Conservation (phyloP, 2,888 invertebrate species). For the Eudasyphora cyanicolor region DNA sequence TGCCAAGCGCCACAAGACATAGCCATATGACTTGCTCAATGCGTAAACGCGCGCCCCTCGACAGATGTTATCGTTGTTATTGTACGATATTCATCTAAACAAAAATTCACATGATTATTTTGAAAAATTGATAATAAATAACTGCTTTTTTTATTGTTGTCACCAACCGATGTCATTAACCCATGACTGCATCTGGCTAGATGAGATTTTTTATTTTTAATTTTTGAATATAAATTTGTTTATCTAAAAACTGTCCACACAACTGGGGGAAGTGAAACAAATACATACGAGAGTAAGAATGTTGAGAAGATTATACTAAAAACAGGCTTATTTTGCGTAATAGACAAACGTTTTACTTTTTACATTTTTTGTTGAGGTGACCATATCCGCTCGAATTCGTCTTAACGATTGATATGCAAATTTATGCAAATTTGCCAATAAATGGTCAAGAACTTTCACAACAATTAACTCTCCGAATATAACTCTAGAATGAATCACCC, state of each 20-base stretch:
- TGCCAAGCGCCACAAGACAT: neutral
- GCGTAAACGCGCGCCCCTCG: too few relatives aligned
- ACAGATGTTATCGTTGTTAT: too few relatives aligned
- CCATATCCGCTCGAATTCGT: neutral
- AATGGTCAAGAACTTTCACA: too few relatives aligned
- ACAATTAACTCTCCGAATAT: too few relatives aligned
- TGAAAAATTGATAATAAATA: neutral
- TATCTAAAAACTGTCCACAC: neutral
- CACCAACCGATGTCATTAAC: constrained; percentile 10
- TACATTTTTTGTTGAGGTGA: neutral
- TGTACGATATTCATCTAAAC: neutral
- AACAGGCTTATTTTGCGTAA: constrained; percentile 27
- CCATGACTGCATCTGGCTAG: neutral
- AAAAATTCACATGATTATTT: neutral
- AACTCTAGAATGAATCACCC: too few relatives aligned
- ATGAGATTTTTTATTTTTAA: neutral
- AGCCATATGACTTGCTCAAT: neutral
- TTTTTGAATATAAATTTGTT: neutral
- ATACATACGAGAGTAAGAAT: neutral
- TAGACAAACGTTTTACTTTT: neutral
- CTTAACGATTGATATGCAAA: too few relatives aligned
- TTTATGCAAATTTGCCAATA: too few relatives aligned
- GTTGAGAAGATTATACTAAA: neutral
- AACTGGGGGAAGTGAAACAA: neutral
- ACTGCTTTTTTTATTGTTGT: neutral